Evolutionary conservation across 2,888 invertebrate species (phyloP), one percentile per base, ranked within the genome.

Genomic region (Gymnocheta viridis): DNA sequence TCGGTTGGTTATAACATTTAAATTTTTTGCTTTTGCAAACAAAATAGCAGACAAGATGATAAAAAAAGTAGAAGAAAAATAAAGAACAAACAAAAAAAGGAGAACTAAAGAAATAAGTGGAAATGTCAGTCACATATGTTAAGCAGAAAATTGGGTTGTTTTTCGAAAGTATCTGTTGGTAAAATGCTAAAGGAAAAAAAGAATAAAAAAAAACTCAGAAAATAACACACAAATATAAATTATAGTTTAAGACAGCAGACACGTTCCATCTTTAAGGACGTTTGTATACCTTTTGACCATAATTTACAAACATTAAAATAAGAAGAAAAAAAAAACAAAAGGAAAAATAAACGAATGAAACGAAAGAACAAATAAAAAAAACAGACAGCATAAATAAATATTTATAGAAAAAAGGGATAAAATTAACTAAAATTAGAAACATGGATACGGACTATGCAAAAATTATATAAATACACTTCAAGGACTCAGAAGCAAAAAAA

Each of bases 91-190:
- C 10, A 2, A 27, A 51, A 29, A 6, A 6, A 14, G 2, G 2
- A 51, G 54, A 38, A 70, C 38, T 51, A 24, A 51, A 41, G 4
- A 24, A 24, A 24, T 32, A 51, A 67, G 51, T 69, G 74, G 35
- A 69, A 62, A 69, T 74, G 74, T 74, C 80, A 81, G 80, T 54
- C 54, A 76, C 81, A 81, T 69, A 47, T 81, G 74, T 73, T 60
- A 12, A 32, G 22, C 35, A 41, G 41, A 41, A 49, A 60, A 17
- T 29, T 24, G 54, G 19, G 27, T 44, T 54, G 41, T 41, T 51
- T 49, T 60, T 6, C 19, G 4, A 29, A 32, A 56, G 6, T 54
- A 22, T 32, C 2, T 51, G 29, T 6, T 19, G n/a, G 1, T 17
- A 24, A 72, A 47, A 6, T 22, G n/a, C 29, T 19, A 14, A 58